Base-by-base conservation (phyloP, 2,888 invertebrate species). In the Campoplex capitator region DNA sequence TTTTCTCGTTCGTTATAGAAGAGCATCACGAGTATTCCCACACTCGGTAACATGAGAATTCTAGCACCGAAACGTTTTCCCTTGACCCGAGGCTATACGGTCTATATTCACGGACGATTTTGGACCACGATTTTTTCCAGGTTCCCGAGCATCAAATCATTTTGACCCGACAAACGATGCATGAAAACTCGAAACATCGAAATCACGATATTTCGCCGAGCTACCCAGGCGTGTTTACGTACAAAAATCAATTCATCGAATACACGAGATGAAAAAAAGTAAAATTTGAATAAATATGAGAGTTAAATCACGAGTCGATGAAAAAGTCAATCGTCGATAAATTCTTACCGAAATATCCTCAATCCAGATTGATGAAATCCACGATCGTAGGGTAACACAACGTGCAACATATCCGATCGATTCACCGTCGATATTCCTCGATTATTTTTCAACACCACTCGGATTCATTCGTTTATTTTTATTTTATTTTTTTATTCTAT, bases 291-390 rank as follows among this genome's bases (percentile, higher is more conserved):
- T 38, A 38, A 38, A 23, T 1, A 38, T 38, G 38, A 23, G 23
- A 23, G 23, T 23, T 0, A 23, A 23, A 23, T 16, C n/a, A 38
- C 23, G 7, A n/a, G 32, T n/a, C 23, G 23, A 23, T 32, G 18
- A 67, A 54, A 28, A 56, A 13, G n/a, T 38, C n/a, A 9, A 80
- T 32, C 9, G n/a, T 18, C 9, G 3, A 67, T 35, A 16, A 28
- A 76, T 11, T 32, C 86, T 54, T 28, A 86, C 86, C 86, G 65
- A 6, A 38, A 38, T 67, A 48, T 48, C 56, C 83, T 71, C 79
- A 80, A 62, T 76, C 38, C n/a, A 75, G 79, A 71, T 71, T 67
- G 75, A 86, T 83, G 76, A 80, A 86, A 86, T 86, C 79, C 86
- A 86, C 78, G 65, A 45, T 83, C 67, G 13, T 38, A 71, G 38